Conservation (phyloP, 2,888 invertebrate species). For the Carterocephalus palaemon region DNA sequence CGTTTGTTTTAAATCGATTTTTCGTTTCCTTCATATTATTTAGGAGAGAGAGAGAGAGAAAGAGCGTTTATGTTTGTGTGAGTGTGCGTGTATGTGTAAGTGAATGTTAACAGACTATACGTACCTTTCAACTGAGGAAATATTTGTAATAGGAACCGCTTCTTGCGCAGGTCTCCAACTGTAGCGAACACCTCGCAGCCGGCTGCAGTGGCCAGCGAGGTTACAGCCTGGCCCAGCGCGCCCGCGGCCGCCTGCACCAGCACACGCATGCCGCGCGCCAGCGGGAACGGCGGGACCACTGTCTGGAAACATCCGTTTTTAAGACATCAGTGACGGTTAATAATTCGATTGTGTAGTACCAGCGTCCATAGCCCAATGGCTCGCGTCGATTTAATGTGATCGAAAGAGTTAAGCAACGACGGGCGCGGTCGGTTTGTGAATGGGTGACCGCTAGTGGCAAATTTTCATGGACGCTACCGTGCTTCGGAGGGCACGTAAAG, state of each 20-base stretch:
- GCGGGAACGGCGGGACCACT: neutral
- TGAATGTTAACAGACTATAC: no score
- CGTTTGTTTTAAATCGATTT: neutral
- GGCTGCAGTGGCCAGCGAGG: constrained; percentile 46
- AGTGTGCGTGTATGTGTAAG: no score
- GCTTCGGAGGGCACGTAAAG: no score
- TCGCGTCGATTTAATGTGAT: no score
- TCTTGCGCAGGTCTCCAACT: constrained; percentile 52
- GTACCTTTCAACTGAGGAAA: constrained; percentile 54
- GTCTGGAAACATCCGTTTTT: neutral
- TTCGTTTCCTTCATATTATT: neutral
- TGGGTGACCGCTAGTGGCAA: no score
- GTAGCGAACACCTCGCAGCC: constrained; percentile 52
- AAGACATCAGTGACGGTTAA: neutral
- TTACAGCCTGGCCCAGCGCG: constrained; percentile 55
- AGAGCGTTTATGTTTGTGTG: no score
- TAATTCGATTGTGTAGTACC: no score
- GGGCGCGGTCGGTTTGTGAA: no score
- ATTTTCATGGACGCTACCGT: no score
- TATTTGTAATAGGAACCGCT: constrained; percentile 48
- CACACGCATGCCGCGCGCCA: constrained; percentile 32
- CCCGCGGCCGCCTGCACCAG: constrained; percentile 56
- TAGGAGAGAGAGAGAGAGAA: neutral
- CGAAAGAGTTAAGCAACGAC: no score
- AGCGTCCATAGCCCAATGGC: no score